Evolutionary conservation across 2,113 vertebrate genomes (phyloP), one percentile per base, ranked within the genome.

Genomic region (Boulengeromyrus knoepffleri): DNA sequence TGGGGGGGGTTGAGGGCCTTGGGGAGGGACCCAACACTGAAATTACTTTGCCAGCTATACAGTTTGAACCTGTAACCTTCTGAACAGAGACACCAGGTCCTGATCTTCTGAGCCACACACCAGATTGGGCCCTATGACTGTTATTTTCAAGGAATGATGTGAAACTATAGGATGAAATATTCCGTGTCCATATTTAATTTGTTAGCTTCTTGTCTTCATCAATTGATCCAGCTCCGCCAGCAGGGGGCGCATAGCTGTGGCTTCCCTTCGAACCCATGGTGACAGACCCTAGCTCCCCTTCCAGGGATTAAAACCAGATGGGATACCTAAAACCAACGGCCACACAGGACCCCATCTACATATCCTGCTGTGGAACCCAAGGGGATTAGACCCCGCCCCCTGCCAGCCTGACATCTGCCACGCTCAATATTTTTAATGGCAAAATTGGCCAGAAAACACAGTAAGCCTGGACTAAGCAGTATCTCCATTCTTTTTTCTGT

Each of bases 341-440:
- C 49, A 17, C 45, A 27, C 85, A 8, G 46, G 7, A n/a, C 56
- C 46, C 21, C 27, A 52, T 50, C 27, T 62, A 31, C 24, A 31
- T 12, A 77, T 88, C 90, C 88, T 88, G 89, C 36, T 83, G 86
- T 88, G 42, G 74, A 66, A 88, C 83, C 50, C 80, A 36, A 53
- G 49, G 27, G 53, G 31, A 66, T 85, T 89, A 39, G 27, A 27
- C 83, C 84, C 49, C 9, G 9, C 27, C 70, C 66, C 52, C 58
- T 45, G n/a, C 58, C 36, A 87, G 13, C 5, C 56, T 58, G 53
- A 91, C 92, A 93, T 91, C 92, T 93, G 90, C 89, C 77, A 62
- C 49, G 56, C 88, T 90, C 90, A 91, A 92, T 91, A 91, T 89
- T 87, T 91, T 84, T 93, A 92, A 93, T 93, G 90, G 86, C 88